These are phyloP conservation scores for Sussaba pulchella DNA, from an alignment of 2,888 invertebrate species.

Conservation along the genomic window DNA sequence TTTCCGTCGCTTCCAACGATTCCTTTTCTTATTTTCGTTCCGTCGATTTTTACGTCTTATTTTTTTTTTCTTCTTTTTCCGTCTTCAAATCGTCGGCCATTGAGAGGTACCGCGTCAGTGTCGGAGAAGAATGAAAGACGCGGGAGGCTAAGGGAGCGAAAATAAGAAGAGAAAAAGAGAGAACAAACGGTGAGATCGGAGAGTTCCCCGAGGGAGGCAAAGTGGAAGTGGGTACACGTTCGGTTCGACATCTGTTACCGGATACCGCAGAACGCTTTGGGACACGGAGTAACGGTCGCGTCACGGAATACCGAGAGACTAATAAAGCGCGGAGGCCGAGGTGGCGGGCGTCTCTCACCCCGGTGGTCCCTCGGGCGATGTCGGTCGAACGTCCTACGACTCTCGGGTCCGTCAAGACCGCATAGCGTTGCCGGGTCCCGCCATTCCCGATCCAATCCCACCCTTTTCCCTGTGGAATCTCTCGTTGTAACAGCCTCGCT, in stretches of 20 bases:
- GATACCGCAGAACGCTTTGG: conserved; percentile 13
- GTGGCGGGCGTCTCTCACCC: conserved; percentile 22
- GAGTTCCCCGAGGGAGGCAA: not conserved
- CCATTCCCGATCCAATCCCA: conserved; percentile 18
- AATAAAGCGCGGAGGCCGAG: conserved; percentile 50
- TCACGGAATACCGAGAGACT: conserved; percentile 53
- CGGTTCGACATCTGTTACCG: conserved; percentile 45
- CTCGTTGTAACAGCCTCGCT: conserved; percentile 8
- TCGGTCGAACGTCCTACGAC: conserved; percentile 34
- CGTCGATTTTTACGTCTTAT: not conserved
- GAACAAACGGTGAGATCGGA: not conserved
- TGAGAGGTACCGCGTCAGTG: conserved; percentile 1
- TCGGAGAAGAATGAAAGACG: not conserved
- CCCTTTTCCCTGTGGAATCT: not conserved
- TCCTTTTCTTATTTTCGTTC: not conserved
- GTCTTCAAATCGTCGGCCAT: not conserved
- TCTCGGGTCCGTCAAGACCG: conserved; percentile 23
- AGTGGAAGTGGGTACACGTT: conserved; percentile 20
- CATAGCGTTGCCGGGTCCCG: not conserved
- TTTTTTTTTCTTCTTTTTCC: not conserved
- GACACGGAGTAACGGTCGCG: conserved; percentile 21
- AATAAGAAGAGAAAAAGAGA: not conserved
- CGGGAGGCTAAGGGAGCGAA: not conserved
- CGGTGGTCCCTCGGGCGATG: conserved; percentile 46
- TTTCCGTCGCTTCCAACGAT: conserved; percentile 13